These are phyloP conservation scores for Cercopithecus neglectus DNA, from an alignment of 2,797 vertebrate genomes.

Conservation along the genomic window DNA sequence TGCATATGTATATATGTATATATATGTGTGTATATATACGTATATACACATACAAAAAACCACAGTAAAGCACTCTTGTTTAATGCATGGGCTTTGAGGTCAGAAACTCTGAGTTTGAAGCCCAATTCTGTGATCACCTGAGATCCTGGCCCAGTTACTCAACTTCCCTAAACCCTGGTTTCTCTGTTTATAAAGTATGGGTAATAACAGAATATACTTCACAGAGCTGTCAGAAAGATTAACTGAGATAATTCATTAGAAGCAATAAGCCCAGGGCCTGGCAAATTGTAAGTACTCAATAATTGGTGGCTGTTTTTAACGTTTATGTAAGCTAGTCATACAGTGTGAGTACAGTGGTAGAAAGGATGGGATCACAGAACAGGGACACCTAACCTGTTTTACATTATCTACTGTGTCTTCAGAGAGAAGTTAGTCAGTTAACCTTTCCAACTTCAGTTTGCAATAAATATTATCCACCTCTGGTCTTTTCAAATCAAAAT, in stretches of 20 bases:
- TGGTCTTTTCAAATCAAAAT: constrained; percentile 11
- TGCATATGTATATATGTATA: not conserved
- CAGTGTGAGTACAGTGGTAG: not conserved
- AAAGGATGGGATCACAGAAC: not conserved
- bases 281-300: not conserved
- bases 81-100: not conserved
- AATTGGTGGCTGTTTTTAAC: not conserved
- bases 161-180: not conserved
- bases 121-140: not conserved
- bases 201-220: not conserved
- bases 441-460: not conserved
- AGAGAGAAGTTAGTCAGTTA: not conserved
- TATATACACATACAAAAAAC: not conserved
- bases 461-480: not conserved
- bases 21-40: rapidly evolving
- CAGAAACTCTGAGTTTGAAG: not conserved
- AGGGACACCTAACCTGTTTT: not conserved
- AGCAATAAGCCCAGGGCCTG: not conserved
- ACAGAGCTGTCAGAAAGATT: not conserved
- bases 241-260: not conserved
- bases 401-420: not conserved
- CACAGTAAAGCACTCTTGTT: not conserved
- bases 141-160: not conserved
- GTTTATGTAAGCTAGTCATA: not conserved
- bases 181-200: not conserved